Evolutionary conservation across 2,888 invertebrate genomes (phyloP), one percentile per base, ranked within the genome.

Genomic region (Hydroisotoma schaefferi): DNA sequence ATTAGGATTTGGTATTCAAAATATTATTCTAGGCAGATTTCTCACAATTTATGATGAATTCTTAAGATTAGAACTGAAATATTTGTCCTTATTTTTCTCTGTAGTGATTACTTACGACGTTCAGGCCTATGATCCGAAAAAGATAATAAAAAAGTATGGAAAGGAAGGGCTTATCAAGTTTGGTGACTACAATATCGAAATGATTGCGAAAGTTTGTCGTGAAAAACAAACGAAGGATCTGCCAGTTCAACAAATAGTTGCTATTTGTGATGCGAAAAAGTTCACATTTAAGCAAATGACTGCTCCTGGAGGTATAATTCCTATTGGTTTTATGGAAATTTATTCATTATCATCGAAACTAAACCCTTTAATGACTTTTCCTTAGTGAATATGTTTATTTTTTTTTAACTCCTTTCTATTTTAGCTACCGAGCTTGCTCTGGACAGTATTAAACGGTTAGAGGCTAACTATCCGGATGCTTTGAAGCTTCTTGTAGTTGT

Each of bases 201-300:
- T 68, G 49, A 57, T 70, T 26, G 65, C 65, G 44, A 52, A 53
- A 22, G 61, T 61, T n/a, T 59, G 67, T 43, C 52, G 68, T 8
- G 61, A 68, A 33, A 70, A 63, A 53, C 62, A 68, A 22, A 65
- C 62, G 2, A 38, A 52, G 20, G 62, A 59, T 18, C 55, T 23
- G 40, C 61, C 65, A 15, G 67, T 70, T 51, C 70, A 70, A 54
- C 66, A 70, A 58, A 61, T 68, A 38, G 61, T 67, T 49, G 67
- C 61, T 48, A 68, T 70, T 55, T 54, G 66, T 37, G 70, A 70
- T 57, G 70, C 70, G 28, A 70, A 70, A 58, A 68, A 68, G 28
- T 70, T 70, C 47, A 70, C 70, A 44, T 70, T 70, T 55, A 70
- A 70, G 46, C 68, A 68, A 62, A 56, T 70, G 55, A 70, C 70